Evolutionary conservation across 2,113 vertebrate species (phyloP).

Genomic region (Phrynosoma platyrhinos): DNA sequence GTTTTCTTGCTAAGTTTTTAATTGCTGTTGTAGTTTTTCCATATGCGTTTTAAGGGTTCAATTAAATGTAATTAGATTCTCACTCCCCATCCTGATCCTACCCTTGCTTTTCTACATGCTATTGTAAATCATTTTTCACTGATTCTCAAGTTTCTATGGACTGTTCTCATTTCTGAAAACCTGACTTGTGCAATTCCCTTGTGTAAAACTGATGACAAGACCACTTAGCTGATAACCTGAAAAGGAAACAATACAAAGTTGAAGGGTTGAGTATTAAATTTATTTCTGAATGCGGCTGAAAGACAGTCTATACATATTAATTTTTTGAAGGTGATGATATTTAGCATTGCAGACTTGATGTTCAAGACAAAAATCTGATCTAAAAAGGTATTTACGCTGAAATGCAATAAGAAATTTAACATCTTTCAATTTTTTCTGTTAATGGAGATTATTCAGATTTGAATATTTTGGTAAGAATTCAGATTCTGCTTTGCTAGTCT

Average conservation of each 20-base stretch:
- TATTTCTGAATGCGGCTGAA: background rate
- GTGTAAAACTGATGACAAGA: slow-evolving; percentile 1
- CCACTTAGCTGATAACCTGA: slow-evolving; percentile 1
- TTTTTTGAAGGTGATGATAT: background rate
- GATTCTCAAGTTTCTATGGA: slow-evolving; percentile 58
- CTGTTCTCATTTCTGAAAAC: slow-evolving; percentile 59
- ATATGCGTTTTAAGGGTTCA: slow-evolving; percentile 69
- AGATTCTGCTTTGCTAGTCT: too few species aligned
- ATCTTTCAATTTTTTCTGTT: too few species aligned
- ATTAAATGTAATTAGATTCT: slow-evolving; percentile 61
- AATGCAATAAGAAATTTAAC: too few species aligned
- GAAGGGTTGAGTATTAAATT: slow-evolving; percentile 17
- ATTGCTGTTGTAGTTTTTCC: slow-evolving; percentile 61
- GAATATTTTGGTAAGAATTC: background rate
- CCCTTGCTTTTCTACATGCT: slow-evolving; percentile 47
- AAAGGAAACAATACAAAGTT: background rate
- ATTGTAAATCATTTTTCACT: slow-evolving; percentile 61
- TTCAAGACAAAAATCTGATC: slow-evolving; percentile 39
- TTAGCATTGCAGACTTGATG: background rate
- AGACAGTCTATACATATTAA: background rate
- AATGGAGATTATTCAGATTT: too few species aligned
- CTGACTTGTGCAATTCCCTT: slow-evolving; percentile 6
- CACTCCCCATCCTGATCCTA: slow-evolving; percentile 33
- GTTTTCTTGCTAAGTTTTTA: slow-evolving; percentile 63
- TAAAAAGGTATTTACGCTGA: background rate